Evolutionary conservation across 2,888 invertebrate genomes (phyloP).

Genomic region (Pseudococcus viburni): DNA sequence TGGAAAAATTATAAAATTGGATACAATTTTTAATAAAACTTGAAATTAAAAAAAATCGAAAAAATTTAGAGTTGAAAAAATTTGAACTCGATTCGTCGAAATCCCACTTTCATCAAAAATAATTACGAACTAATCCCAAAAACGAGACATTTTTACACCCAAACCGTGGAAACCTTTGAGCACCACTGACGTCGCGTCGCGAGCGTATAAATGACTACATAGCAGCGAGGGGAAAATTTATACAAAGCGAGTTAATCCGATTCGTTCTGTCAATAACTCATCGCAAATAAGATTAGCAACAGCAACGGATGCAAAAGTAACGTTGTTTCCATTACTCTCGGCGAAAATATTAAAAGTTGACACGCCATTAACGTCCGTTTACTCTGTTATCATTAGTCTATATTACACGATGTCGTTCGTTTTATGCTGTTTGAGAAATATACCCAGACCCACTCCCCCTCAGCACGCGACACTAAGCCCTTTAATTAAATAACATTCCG

Average conservation of each 20-base stretch:
- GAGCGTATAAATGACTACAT: slow-evolving; percentile 59
- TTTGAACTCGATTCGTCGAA: no score
- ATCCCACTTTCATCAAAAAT: no score
- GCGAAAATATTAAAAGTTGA: slow-evolving; percentile 66
- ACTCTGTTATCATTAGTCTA: slow-evolving; percentile 67
- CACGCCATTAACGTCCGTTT: slow-evolving; percentile 67
- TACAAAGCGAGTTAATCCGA: slow-evolving; percentile 67
- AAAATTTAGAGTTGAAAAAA: no score
- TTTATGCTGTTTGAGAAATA: slow-evolving; percentile 35
- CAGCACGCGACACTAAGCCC: slow-evolving; percentile 39
- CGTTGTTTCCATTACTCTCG: slow-evolving; percentile 64
- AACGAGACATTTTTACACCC: no score
- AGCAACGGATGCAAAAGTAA: slow-evolving; percentile 64
- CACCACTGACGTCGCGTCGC: slow-evolving; percentile 52
- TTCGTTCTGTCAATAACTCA: slow-evolving; percentile 67
- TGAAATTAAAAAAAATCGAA: no score
- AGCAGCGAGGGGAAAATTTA: slow-evolving; percentile 60
- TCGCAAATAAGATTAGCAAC: slow-evolving; percentile 66
- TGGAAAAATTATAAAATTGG: no score
- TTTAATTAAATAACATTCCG: slow-evolving; percentile 66
- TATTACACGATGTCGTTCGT: slow-evolving; percentile 64
- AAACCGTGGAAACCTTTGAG: background rate
- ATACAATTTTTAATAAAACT: no score
- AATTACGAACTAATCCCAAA: no score
- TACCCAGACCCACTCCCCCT: background rate